Conservation (phyloP, 2,113 vertebrate genomes). For the Pseudorectes ferrugineus region DNA sequence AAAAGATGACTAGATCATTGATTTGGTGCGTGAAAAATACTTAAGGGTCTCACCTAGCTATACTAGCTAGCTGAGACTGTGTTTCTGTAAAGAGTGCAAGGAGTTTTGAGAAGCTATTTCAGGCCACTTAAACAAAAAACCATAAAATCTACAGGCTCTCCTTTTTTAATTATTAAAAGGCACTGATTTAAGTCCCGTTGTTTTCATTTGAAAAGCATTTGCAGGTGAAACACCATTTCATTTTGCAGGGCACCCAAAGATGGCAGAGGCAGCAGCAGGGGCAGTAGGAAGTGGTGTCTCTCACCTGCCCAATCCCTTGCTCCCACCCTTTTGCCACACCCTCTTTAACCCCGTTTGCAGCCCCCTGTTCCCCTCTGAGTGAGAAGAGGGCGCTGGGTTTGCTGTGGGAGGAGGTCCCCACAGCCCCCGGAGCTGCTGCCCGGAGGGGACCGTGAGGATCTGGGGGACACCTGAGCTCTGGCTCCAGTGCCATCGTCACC, state of each 20-base stretch:
- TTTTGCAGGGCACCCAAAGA: not conserved
- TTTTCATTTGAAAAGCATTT: not conserved
- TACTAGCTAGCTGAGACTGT: not conserved
- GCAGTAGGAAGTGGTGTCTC: fast-evolving
- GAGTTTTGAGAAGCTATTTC: not conserved
- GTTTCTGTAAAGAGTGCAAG: not conserved
- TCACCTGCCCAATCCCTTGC: not conserved
- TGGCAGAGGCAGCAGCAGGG: not conserved
- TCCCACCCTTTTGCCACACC: not conserved
- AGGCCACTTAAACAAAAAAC: not conserved
- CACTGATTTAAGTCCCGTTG: not conserved
- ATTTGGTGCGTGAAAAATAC: not conserved
- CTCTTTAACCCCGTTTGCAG: not conserved
- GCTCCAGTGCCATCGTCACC: not conserved
- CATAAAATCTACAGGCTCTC: not conserved
- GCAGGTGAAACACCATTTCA: not conserved
- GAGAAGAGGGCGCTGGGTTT: fast-evolving
- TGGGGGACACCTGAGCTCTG: not conserved
- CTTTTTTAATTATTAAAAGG: not conserved
- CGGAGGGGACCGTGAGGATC: not conserved
- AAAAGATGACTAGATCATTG: not conserved
- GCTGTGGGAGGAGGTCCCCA: not conserved
- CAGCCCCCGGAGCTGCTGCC: not conserved
- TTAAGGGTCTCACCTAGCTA: not conserved
- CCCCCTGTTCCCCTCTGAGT: not conserved